Base-by-base conservation (phyloP, 2,797 vertebrate species). In the Erpetoichthys calabaricus region DNA sequence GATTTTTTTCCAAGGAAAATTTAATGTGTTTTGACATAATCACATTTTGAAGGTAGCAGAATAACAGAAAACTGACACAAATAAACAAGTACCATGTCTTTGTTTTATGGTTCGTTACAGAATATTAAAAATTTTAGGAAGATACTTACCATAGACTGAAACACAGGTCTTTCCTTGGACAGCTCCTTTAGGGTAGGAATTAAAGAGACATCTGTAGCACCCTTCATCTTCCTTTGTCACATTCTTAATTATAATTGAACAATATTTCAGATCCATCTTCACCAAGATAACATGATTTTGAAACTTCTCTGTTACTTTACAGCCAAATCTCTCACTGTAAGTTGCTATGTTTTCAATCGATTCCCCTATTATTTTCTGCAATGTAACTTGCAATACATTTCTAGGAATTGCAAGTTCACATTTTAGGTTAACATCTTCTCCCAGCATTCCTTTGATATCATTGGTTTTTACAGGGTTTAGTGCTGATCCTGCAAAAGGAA, bases 121-220 rank as follows among this genome's bases (percentile, higher is more conserved):
- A 25, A 25, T 25, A 25, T 25, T 25, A 25, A 25, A 25, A 25
- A 25, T 25, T 25, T 25, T 25, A 25, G 25, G 25, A 25, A 25
- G 25, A 25, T 25, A 25, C 25, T 64, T 47, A 70, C 65, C 73
- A 3, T 65, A 61, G 5, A 68, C 25, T 2, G 43, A 41, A 25
- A 77, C 61, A 53, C 70, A 73, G 57, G 63, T 70, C 7, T 0
- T 60, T 1, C 8, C 67, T 0, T 1, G 51, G 6, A 73, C 1
- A 7, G 63, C 53, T 10, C 67, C 68, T 0, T 63, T 52, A 60
- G 71, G 63, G 10, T 47, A 61, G 6, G 56, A 49, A 56, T 64
- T 71, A 44, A 75, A 73, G 67, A 74, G 3, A 59, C 76, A 76
- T 6, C 0, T 45, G 47, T 66, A 75, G 59, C 68, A 74, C 0